Percentiles rank a stretch among this genome's conserved stretches.
phyloP scores from a whole-genome alignment of 2,113 vertebrate species.

The Crotalus helleri region DNA sequence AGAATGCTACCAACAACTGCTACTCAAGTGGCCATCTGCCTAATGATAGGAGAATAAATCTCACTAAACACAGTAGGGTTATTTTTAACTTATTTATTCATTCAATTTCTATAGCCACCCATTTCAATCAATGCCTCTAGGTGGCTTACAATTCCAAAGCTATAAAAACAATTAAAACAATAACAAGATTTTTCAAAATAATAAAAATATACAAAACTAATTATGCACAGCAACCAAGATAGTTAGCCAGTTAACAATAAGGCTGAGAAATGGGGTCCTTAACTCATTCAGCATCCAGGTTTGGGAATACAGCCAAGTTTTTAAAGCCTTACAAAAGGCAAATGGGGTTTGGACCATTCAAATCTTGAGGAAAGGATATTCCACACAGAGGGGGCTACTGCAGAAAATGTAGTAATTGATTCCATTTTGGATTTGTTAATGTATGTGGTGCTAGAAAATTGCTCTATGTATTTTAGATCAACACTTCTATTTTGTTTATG shows the following conservation, averaged over 20 bases:
- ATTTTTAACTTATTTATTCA: not conserved
- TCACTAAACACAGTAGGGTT: not conserved
- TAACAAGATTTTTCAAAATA: not conserved
- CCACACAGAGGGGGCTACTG: not conserved
- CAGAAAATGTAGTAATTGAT: not conserved
- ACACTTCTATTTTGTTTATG: not conserved
- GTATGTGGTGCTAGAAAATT: not conserved
- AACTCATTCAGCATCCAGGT: not conserved
- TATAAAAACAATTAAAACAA: not conserved
- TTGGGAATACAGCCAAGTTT: not conserved
- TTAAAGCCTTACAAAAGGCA: not conserved
- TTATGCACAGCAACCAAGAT: not conserved
- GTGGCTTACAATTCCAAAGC: not conserved
- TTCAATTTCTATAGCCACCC: not conserved
- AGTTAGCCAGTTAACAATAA: not conserved
- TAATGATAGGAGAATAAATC: not conserved
- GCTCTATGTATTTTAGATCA: not conserved
- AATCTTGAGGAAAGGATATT: not conserved
- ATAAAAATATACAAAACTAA: not conserved
- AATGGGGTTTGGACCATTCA: not conserved
- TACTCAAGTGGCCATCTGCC: not conserved
- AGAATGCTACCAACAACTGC: not conserved
- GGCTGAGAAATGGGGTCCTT: not conserved
- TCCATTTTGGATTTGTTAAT: not conserved
- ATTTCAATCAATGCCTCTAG: not conserved